Evolutionary conservation across 2,113 vertebrate species (phyloP), one percentile per base, ranked within the genome.

Genomic region (Plecturocebus donacophilus): DNA sequence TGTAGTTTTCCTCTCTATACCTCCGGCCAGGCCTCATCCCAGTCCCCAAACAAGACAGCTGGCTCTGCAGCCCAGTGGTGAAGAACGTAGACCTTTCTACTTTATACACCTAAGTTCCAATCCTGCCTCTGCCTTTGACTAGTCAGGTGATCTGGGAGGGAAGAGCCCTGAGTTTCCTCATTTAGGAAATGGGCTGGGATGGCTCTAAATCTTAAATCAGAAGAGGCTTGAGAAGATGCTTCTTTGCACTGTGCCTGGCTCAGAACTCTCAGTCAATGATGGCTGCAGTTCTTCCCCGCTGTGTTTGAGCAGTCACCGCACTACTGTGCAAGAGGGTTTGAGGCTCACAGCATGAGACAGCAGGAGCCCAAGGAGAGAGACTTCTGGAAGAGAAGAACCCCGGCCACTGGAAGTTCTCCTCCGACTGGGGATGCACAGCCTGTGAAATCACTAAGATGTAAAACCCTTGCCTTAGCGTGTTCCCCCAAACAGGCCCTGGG

Each of bases 231-330:
- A 54, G 64, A 45, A 42, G 6, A 4, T 45, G 27, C 87, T 61
- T 23, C 30, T 54, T 32, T 70, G 61, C 42, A 21, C 27, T 13
- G 3, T 1, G 70, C 17, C 49, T 19, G n/a, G 42, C 42, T 27
- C 87, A 9, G 2, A 20, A 7, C 32, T 21, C 49, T 38, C 47
- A 0, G 0, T 45, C 52, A 19, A 6, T 11, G 47, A n/a, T 13
- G 80, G 13, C 71, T 21, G 1, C 9, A 3, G 54, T 27, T n/a
- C 25, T 8, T 16, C 35, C 8, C 66, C 6, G 3, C 64, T 19
- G 0, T 35, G 35, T 49, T n/a, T 17, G 27, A 71, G 81, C 17
- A 40, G 82, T 23, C 8, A 6, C 47, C 2, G 1, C 8, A 17
- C 79, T 25, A n/a, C 49, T 40, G 35, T 9, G 52, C 9, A 1